Evolutionary conservation across 1,140 invertebrate species (phyloP).

Genomic region (Lepidurus couesii): DNA sequence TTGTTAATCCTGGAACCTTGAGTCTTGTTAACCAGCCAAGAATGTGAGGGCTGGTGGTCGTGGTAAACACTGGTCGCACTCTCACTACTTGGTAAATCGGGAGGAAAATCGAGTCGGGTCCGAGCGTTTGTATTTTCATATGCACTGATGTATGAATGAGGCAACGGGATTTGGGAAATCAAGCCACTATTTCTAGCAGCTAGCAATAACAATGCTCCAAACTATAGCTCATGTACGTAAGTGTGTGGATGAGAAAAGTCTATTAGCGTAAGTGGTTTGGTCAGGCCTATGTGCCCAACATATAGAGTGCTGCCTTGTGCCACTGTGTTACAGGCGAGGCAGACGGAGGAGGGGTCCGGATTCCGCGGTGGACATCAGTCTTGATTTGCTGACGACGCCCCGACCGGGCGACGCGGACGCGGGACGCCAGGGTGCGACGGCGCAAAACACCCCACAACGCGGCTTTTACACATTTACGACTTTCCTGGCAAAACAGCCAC

Average conservation of each 20-base stretch:
- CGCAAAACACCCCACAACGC: constrained; percentile 12
- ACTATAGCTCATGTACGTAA: constrained; percentile 15
- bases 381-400: constrained; percentile 10
- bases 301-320: constrained; percentile 12
- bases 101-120: neutral
- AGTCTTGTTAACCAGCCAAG: no score
- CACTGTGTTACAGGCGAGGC: neutral
- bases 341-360: constrained; percentile 16
- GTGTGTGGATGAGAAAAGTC: constrained; percentile 15
- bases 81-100: no score
- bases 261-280: constrained; percentile 22
- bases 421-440: neutral
- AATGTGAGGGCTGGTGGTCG: no score
- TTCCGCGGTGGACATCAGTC: constrained; percentile 17
- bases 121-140: neutral
- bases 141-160: neutral
- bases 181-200: neutral
- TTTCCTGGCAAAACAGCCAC: neutral
- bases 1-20: no score
- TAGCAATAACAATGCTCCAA: neutral
- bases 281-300: constrained; percentile 17
- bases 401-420: constrained; percentile 3
- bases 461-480: neutral
- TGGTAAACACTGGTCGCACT: no score
- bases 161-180: neutral